Base-by-base conservation (phyloP, 53 echinoderm and acorn worm genomes). In the Mesocentrotus franciscanus region DNA sequence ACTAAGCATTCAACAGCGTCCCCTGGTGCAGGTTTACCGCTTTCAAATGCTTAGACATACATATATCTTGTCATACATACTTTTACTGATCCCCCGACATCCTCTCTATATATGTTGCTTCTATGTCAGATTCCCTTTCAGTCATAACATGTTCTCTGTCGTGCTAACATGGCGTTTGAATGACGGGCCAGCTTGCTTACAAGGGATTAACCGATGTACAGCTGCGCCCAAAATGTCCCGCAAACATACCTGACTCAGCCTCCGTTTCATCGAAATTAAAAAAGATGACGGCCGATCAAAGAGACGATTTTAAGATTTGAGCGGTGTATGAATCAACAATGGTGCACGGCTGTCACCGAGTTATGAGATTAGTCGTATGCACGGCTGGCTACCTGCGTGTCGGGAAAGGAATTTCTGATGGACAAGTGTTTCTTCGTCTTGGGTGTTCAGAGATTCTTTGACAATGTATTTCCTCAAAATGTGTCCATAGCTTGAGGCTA, bases 261-360 rank as follows among this genome's bases (percentile, higher is more conserved):
- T 20, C 57, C 56, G 39, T 2, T 71, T 74, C 12, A 22, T 42
- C 62, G 29, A 91, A 91, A 91, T 66, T 91, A 13, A n/a, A 61
- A 68, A 91, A 91, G 68, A 91, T 91, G 91, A 91, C 70, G 64
- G 62, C 91, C 61, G 20, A 68, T 68, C 70, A 91, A 91, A 91
- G 64, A 61, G 70, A 91, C 35, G 70, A 66, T 91, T 66, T 11
- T 35, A 35, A 39, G 39, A 90, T 35, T 85, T 66, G 62, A 68
- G 42, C 70, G 22, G 91, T 68, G 70, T 64, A 91, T 91, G 91
- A 91, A 91, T 91, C 91, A 91, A 91, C 91, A 91, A 22, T 34
- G 49, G 87, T 10, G 87, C n/a, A 58, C 87, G 87, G 57, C 87
- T 87, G 87, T 87, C 58, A 29, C 26, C 4, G n/a, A 29, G 87